These are phyloP conservation scores for Ophiothrix spiculata DNA, from an alignment of 35 echinoderm and acorn worm species.

Conservation along the genomic window DNA sequence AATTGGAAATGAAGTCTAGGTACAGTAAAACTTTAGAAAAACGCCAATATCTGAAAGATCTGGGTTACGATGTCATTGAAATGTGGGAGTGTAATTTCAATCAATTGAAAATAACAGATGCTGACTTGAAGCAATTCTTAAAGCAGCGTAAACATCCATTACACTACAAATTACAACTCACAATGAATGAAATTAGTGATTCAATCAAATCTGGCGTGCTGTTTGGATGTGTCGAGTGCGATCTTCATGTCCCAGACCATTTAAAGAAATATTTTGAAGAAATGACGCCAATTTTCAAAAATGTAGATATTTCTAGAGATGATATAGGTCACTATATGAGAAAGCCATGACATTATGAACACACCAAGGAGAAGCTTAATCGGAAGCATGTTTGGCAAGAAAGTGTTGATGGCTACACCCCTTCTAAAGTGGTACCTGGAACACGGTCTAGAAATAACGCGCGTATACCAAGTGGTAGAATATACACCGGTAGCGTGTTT, in stretches of 20 bases:
- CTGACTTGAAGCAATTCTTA: slow-evolving; percentile 7
- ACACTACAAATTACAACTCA: slow-evolving; percentile 18
- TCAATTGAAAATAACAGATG: background rate
- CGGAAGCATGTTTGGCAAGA: slow-evolving; percentile 48
- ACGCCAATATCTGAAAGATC: background rate
- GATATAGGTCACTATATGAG: slow-evolving; percentile 28
- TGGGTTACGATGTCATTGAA: slow-evolving; percentile 4
- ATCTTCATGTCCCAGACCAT: slow-evolving; percentile 17
- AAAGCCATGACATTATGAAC: background rate
- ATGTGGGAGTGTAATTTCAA: slow-evolving; percentile 23
- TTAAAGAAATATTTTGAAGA: slow-evolving; percentile 15
- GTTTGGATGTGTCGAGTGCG: slow-evolving; percentile 44
- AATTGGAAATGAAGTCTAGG: background rate
- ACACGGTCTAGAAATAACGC: slow-evolving; percentile 33
- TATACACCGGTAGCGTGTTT: slow-evolving; percentile 29
- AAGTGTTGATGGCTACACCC: slow-evolving; percentile 36
- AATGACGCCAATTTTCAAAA: slow-evolving; percentile 45
- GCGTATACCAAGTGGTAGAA: slow-evolving; percentile 48
- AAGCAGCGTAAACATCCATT: background rate
- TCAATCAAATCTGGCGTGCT: slow-evolving; percentile 2
- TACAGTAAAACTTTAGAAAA: background rate
- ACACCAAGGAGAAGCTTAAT: slow-evolving; percentile 34
- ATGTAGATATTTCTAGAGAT: slow-evolving; percentile 21
- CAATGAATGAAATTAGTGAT: slow-evolving; percentile 8
- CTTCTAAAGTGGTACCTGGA: slow-evolving; percentile 43